These are phyloP conservation scores for Sphyrna mokarran DNA, from an alignment of 2,113 vertebrate species.

Conservation along the genomic window DNA sequence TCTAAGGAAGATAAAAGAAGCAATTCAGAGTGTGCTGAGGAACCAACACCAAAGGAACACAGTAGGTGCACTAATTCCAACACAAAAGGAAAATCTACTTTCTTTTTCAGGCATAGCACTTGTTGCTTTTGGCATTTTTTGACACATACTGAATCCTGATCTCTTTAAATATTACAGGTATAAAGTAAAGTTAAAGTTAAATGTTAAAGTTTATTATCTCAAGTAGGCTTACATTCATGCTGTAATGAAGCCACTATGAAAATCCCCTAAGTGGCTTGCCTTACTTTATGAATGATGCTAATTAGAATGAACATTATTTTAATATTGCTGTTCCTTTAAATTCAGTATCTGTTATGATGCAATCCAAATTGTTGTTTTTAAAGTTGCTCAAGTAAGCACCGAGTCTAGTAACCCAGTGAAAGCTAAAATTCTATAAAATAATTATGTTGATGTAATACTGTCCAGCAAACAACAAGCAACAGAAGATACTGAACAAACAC, in stretches of 20 bases:
- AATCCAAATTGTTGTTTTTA: background rate
- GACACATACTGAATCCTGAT: background rate
- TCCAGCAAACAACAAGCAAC: background rate
- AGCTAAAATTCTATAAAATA: background rate
- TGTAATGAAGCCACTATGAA: too few species aligned
- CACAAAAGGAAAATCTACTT: background rate
- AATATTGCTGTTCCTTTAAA: background rate
- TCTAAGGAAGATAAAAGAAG: conserved; percentile 15
- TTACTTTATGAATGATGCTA: background rate
- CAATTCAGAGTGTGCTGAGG: background rate
- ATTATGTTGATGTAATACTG: background rate
- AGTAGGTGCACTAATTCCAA: background rate
- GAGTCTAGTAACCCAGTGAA: background rate
- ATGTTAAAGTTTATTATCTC: too few species aligned
- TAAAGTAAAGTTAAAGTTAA: too few species aligned
- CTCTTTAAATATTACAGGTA: background rate
- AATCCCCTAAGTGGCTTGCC: background rate
- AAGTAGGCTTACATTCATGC: too few species aligned
- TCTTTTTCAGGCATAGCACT: background rate
- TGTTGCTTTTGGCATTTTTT: background rate
- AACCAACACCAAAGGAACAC: background rate
- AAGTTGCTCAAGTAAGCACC: background rate
- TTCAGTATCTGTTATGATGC: background rate
- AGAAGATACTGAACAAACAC: background rate
- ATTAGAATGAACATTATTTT: background rate